Evolutionary conservation across 2,888 invertebrate genomes (phyloP).

Genomic region (Phortica okadai): DNA sequence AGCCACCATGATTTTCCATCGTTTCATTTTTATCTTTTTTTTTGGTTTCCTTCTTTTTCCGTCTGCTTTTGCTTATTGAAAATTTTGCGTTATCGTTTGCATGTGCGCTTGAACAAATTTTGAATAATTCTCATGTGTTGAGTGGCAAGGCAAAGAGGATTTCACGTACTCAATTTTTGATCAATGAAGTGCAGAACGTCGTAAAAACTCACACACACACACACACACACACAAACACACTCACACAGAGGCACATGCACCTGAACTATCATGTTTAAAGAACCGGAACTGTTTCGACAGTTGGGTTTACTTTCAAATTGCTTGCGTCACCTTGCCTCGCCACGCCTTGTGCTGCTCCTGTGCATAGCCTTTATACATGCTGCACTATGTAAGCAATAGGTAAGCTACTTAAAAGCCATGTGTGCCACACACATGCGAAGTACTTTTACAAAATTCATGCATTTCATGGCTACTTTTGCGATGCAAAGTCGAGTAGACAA

Average conservation of each 20-base stretch:
- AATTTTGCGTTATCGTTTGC: constrained; percentile 36
- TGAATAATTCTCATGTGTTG: constrained; percentile 42
- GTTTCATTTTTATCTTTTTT: neutral
- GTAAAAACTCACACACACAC: neutral
- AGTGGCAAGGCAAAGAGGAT: constrained; percentile 44
- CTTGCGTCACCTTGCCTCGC: neutral
- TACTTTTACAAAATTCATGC: constrained; percentile 56
- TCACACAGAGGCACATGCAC: too few relatives aligned
- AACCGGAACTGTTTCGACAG: neutral
- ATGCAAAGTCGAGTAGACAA: constrained; percentile 43
- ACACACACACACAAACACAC: neutral
- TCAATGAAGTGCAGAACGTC: constrained; percentile 49
- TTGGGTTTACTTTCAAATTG: neutral
- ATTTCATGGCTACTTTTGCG: constrained; percentile 47
- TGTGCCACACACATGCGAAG: constrained; percentile 24
- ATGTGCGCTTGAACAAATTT: constrained; percentile 37
- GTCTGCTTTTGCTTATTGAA: constrained; percentile 11
- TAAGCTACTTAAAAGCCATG: constrained; percentile 59
- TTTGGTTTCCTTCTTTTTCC: neutral
- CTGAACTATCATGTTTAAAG: neutral
- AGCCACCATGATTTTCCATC: neutral
- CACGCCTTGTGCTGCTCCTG: neutral
- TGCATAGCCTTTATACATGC: neutral
- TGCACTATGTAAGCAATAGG: constrained; percentile 33
- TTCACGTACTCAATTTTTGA: constrained; percentile 48